Evolutionary conservation across 2,113 vertebrate species (phyloP).

Genomic region (Planiliza haematocheilus): DNA sequence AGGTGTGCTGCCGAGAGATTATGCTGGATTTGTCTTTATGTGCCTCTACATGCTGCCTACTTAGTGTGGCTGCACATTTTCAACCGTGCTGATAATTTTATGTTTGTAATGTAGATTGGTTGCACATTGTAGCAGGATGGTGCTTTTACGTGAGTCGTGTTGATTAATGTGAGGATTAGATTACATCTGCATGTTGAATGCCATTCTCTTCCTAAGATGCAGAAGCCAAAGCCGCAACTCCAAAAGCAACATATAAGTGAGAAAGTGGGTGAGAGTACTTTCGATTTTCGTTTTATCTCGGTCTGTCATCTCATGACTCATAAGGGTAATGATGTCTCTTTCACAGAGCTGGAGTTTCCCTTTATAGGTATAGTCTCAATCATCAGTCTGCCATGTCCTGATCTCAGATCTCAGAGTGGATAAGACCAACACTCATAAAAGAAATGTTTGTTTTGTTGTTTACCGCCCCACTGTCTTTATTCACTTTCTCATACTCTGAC

Average conservation of each 20-base stretch:
- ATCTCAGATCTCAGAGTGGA: slow-evolving; percentile 24
- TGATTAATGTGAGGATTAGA: neutral
- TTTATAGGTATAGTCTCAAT: slow-evolving; percentile 2
- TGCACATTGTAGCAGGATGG: neutral
- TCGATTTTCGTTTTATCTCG: slow-evolving; percentile 16
- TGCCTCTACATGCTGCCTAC: slow-evolving; percentile 32
- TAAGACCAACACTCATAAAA: neutral
- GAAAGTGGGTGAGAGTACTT: neutral
- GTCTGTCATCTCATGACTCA: slow-evolving; percentile 39
- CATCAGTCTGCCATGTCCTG: slow-evolving; percentile 10
- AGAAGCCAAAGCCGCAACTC: neutral
- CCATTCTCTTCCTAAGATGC: neutral
- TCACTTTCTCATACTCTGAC: slow-evolving; percentile 6
- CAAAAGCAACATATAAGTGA: neutral
- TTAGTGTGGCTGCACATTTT: slow-evolving; percentile 26
- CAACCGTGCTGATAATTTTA: neutral
- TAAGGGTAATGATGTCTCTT: neutral
- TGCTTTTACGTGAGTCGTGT: neutral
- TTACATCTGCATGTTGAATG: slow-evolving; percentile 6
- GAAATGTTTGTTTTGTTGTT: neutral
- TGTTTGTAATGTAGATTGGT: neutral
- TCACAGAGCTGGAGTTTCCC: slow-evolving; percentile 45
- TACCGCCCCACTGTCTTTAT: neutral
- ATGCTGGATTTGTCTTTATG: slow-evolving; percentile 20
- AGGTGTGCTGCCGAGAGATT: slow-evolving; percentile 29